Conservation (phyloP, 2,797 vertebrate genomes). For the Halcyon chelicuti region DNA sequence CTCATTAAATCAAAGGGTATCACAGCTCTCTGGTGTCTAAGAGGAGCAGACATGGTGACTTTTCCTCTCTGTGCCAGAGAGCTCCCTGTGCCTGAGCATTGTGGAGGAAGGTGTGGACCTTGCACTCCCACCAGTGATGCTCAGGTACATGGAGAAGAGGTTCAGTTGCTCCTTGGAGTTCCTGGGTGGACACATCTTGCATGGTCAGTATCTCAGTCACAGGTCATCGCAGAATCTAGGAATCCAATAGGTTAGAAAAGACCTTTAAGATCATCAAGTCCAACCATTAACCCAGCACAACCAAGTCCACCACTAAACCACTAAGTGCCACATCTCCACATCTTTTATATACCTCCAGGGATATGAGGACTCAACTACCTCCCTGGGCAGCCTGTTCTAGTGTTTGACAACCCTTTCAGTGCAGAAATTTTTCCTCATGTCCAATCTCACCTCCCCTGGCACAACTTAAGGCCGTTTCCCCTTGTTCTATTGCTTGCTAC, state of each 20-base stretch:
- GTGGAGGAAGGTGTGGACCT: not conserved
- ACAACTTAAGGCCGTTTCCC: too few species aligned
- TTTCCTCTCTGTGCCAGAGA: not conserved
- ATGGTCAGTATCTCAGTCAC: not conserved
- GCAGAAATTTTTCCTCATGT: too few species aligned
- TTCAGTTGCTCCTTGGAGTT: not conserved
- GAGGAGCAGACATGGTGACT: not conserved
- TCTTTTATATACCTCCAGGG: not conserved
- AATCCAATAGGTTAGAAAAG: not conserved
- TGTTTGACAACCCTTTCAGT: too few species aligned
- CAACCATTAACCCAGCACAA: not conserved
- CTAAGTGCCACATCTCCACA: not conserved
- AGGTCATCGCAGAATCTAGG: not conserved
- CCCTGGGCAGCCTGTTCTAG: not conserved
- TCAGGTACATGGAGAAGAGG: fast-evolving
- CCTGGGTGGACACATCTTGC: too few species aligned
- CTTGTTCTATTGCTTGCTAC: too few species aligned
- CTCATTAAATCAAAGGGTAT: not conserved
- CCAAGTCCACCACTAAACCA: not conserved
- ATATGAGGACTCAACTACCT: not conserved
- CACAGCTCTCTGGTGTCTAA: fast-evolving
- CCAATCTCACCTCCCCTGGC: too few species aligned
- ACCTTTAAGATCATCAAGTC: not conserved
- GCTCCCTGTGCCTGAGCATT: not conserved
- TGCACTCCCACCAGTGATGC: fast-evolving